A percentile compares a stretch with the other conserved stretches of the same genome.
Conservation (phyloP, 2,797 vertebrate species). For the Sandelia bainsii region DNA sequence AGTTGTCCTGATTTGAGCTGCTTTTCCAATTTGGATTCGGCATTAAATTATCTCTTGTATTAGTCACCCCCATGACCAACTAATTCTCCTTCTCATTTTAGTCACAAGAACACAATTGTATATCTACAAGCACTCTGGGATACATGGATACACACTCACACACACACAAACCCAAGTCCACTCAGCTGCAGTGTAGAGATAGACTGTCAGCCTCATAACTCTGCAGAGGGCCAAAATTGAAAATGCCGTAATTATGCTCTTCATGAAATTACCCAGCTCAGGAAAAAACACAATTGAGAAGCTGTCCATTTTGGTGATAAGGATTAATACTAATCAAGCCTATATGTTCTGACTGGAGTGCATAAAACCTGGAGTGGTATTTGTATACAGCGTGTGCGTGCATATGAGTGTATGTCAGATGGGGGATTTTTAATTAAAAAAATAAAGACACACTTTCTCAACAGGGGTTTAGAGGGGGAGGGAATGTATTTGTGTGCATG, state of each 20-base stretch:
- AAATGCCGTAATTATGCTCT: constrained; percentile 83
- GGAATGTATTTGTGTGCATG: constrained; percentile 15
- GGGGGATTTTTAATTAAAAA: constrained; percentile 79
- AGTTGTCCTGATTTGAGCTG: constrained; percentile 45
- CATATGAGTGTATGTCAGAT: constrained; percentile 26
- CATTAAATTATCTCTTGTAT: constrained; percentile 55
- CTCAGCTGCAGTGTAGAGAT: constrained; percentile 75
- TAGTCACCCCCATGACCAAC: constrained; percentile 49
- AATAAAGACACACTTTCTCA: constrained; percentile 65
- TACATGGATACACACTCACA: constrained; percentile 16
- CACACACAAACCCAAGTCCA: constrained; percentile 23
- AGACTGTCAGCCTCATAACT: constrained; percentile 64
- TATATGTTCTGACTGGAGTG: constrained; percentile 59
- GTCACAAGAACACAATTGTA: constrained; percentile 41
- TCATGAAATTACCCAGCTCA: constrained; percentile 80
- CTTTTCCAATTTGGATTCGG: constrained; percentile 53
- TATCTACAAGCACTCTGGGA: constrained; percentile 39
- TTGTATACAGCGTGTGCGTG: constrained; percentile 30
- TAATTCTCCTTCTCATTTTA: constrained; percentile 60
- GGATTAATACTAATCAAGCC: constrained; percentile 77
- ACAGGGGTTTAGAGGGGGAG: constrained; percentile 36
- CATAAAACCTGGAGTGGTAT: constrained; percentile 53
- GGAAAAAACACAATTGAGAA: constrained; percentile 73
- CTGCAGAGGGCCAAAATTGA: constrained; percentile 73
- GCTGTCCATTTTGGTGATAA: constrained; percentile 78